Base-by-base conservation (phyloP, 2,888 invertebrate species). In the Machimus atricapillus region DNA sequence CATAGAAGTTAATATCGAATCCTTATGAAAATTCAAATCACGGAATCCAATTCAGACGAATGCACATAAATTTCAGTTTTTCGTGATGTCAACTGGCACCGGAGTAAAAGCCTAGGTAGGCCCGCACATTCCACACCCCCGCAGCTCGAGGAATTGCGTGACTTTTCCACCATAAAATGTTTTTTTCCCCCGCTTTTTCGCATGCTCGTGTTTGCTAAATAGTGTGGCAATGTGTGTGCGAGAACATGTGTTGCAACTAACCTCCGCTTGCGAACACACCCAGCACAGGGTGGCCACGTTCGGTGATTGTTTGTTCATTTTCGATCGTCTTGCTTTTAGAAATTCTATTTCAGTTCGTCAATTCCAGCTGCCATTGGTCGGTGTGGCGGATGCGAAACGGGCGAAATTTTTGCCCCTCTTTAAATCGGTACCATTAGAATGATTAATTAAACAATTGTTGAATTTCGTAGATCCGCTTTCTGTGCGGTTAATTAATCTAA, bases 1-100 rank as follows among this genome's bases (percentile, higher is more conserved):
- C 43, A 46, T 43, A 43, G 78, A 78, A 78, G 40, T 78, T 78
- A 78, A 78, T 78, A 78, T 78, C 46, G 58, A 85, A 74, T 76
- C 52, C 76, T 76, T 86, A 86, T 86, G 86, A 86, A 86, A 86
- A 86, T 86, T 86, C 86, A 77, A 86, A 77, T 76, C 86, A 86
- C 86, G 86, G 76, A 86, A 86, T 77, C 86, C 86, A 86, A 86
- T 86, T 86, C 86, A 86, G 76, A 78, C 77, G 52, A 86, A 86
- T 77, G 86, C 56, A 86, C 86, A 86, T 86, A 86, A 86, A 86
- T 86, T 86, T 86, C 77, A 86, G 77, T 56, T 76, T 86, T 86
- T 86, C 86, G 78, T 86, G 86, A 86, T 86, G 86, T 86, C 86
- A 86, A 86, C 86, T 34, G 56, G 19, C 78, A 58, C 82, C 56